Evolutionary conservation across 37 sponge, comb jelly and placozoan species (phyloP), one percentile per base, ranked within the genome.

Genomic region (Geodia barretti): DNA sequence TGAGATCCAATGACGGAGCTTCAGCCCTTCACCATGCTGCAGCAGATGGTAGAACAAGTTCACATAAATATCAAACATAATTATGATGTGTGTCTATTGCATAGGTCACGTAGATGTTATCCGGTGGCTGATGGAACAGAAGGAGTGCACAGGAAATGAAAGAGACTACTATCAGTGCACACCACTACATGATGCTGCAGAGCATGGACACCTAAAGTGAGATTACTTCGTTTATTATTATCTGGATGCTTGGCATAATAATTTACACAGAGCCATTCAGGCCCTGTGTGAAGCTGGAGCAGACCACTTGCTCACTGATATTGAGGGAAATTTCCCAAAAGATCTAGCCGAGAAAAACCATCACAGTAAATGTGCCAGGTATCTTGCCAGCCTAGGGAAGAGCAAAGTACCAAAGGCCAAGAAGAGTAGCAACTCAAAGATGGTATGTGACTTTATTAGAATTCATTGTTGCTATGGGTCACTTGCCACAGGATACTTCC

Each of bases 131-230:
- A 42, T 95, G 32, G 35, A 64, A 24, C 78, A 82, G 75, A 84
- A 72, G 41, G 76, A 90, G 36, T 83, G 86, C 47, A 81, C 82
- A 37, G 95, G 95, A 4, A 84, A 75, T 41, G 95, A 95, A 74
- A 84, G 71, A 79, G 95, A 95, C 64, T 84, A 91, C 72, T 84
- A 79, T 39, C 89, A 88, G 54, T 74, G 83, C 38, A 95, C 95
- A 25, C 89, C 92, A 0, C 61, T 92, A 1, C 95, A 95, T 73
- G 92, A 95, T 79, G 95, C 95, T 35, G 92, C 95, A 32, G 95
- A 95, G 41, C 61, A 78, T 60, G 95, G 95, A 11, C 86, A 86
- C 60, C 23, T 91, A 42, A 81, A 75, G 95, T 95, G 68, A 71
- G 60, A 20, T n/a, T n/a, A n/a, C n/a, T n/a, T n/a, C n/a, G n/a